Evolutionary conservation across 2,113 vertebrate genomes (phyloP).

Genomic region (Epinephelus moara): DNA sequence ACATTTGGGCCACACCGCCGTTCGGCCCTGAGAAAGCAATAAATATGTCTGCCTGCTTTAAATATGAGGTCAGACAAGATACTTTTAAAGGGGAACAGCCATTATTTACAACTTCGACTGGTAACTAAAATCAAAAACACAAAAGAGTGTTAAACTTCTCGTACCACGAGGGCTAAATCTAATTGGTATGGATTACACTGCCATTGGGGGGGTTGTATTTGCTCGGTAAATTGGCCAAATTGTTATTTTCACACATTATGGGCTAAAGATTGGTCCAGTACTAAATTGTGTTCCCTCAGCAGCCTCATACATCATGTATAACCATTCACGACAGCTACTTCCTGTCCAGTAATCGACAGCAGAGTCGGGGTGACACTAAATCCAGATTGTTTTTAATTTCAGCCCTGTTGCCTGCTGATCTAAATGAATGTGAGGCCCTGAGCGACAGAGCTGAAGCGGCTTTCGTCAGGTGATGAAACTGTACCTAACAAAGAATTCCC

Average conservation of each 20-base stretch:
- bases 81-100: slow-evolving; percentile 5
- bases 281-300: slow-evolving; percentile 13
- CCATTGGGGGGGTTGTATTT: slow-evolving; percentile 20
- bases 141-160: neutral
- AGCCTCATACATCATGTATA: slow-evolving; percentile 51
- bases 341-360: slow-evolving; percentile 61
- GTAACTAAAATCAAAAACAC: neutral
- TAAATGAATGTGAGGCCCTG: slow-evolving; percentile 45
- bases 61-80: slow-evolving; percentile 29
- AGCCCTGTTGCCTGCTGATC: slow-evolving; percentile 54
- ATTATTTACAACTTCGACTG: slow-evolving; percentile 4
- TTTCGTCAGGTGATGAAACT: slow-evolving; percentile 72
- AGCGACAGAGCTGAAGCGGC: slow-evolving; percentile 13
- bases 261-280: slow-evolving; percentile 18
- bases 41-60: slow-evolving; percentile 1
- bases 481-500: slow-evolving; percentile 68
- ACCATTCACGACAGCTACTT: slow-evolving; percentile 63
- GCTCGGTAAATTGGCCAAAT: slow-evolving; percentile 14
- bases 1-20: neutral
- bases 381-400: slow-evolving; percentile 71
- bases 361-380: slow-evolving; percentile 61
- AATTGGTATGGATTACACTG: slow-evolving; percentile 12
- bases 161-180: neutral
- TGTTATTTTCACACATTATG: slow-evolving; percentile 45
- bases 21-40: slow-evolving; percentile 26